Conservation (phyloP, 2,888 invertebrate species). For the Drosophila prostipennis region DNA sequence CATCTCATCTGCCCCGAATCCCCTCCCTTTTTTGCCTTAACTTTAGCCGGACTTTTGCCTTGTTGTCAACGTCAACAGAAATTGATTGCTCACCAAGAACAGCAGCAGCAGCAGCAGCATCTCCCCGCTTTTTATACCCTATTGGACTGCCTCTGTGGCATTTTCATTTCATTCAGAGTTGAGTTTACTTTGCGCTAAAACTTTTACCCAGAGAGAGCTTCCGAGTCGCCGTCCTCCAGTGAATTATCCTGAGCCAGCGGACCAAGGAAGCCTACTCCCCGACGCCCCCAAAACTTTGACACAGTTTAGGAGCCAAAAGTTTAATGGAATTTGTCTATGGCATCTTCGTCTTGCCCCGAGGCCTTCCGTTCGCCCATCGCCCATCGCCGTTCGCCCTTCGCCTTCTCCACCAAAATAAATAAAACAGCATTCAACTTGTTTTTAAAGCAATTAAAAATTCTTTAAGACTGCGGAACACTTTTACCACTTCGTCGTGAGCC, state of each 20-base stretch:
- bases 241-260: conserved; percentile 76
- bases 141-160: conserved; percentile 76
- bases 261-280: conserved; percentile 63
- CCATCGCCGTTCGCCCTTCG: conserved; percentile 3
- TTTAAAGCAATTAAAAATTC: conserved; percentile 80
- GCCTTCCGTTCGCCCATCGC: conserved; percentile 6
- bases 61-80: conserved; percentile 80
- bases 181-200: conserved; percentile 76
- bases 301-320: conserved; percentile 79
- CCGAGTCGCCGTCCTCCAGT: conserved; percentile 55
- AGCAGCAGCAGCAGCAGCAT: conserved; percentile 26
- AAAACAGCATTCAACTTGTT: conserved; percentile 80
- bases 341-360: conserved; percentile 59
- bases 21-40: conserved; percentile 57
- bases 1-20: conserved; percentile 14
- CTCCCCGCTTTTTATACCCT: conserved; percentile 21
- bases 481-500: conserved; percentile 28
- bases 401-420: conserved; percentile 73
- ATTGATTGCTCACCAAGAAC: conserved; percentile 74
- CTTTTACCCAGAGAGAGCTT: conserved; percentile 61
- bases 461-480: conserved; percentile 59
- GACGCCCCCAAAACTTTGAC: conserved; percentile 65
- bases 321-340: conserved; percentile 80
- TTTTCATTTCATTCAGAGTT: conserved; percentile 78
- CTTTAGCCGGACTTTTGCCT: conserved; percentile 78